Percentiles rank a stretch among this genome's conserved stretches.
Evolutionary conservation across 1,140 invertebrate genomes (phyloP).

Genomic region (Octopus sinensis): DNA sequence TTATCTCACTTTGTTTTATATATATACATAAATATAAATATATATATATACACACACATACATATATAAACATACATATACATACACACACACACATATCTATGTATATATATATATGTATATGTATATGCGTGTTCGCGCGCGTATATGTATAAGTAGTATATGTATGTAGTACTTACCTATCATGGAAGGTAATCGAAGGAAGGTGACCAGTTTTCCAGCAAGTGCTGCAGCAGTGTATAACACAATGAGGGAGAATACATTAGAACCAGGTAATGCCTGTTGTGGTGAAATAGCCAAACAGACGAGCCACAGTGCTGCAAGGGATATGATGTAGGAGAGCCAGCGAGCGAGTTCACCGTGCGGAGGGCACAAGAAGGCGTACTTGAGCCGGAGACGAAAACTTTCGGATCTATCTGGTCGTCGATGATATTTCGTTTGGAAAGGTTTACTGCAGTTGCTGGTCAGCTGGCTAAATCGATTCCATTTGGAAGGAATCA

Average conservation of each 20-base stretch:
- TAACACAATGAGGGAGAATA: neutral
- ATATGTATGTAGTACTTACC: neutral
- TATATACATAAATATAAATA: neutral
- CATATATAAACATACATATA: neutral
- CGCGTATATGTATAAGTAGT: neutral
- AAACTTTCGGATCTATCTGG: neutral
- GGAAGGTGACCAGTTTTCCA: neutral
- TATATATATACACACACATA: no score
- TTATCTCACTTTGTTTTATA: neutral
- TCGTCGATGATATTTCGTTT: neutral
- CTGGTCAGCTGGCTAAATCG: neutral
- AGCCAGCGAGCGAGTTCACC: neutral
- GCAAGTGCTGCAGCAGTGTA: neutral
- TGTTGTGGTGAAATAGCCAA: neutral
- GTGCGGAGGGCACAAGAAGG: neutral
- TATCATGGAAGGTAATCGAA: neutral
- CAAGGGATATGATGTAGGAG: neutral
- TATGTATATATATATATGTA: neutral
- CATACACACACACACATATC: neutral
- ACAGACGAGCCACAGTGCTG: neutral
- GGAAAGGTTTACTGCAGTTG: neutral
- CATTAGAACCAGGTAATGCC: neutral
- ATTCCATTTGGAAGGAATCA: neutral
- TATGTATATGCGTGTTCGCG: neutral
- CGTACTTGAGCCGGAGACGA: neutral